Evolutionary conservation across 2,888 invertebrate genomes (phyloP), one percentile per base, ranked within the genome.

Genomic region (Mythimna pallens): DNA sequence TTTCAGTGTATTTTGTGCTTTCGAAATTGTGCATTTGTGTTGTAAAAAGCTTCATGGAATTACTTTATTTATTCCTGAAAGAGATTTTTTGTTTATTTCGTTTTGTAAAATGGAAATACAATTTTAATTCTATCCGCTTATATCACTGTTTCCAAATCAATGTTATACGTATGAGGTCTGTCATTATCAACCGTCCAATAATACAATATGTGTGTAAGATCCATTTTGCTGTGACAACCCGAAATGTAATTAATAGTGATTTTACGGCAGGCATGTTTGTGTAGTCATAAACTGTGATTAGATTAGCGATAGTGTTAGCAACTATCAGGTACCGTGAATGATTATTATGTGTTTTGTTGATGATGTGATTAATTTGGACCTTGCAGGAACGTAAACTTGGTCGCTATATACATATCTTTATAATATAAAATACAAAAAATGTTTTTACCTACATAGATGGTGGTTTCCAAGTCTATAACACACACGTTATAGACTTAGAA

Each of bases 281-380:
- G 30, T 30, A 52, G 71, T 79, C 79, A 79, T 86, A 83, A 84
- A 84, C 75, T 77, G 78, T 77, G 86, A 86, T 86, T 70, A 81
- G 70, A 81, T 83, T 69, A 65, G 61, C 55, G 76, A 83, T 85
- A 63, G 73, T 57, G 77, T 80, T 66, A 14, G 43, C 58, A n/a
- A 50, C 70, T 65, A 76, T 80, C 70, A 80, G 76, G 80, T 82
- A 68, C 64, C 50, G 76, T 83, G 75, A 80, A 66, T 83, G 55
- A 83, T 80, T 83, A 83, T 81, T 75, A 80, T 79, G 75, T 76
- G 65, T 71, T 74, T 47, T 62, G 62, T 54, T 59, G 52, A 67
- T 47, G 25, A 67, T 43, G 65, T 82, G 55, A 74, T 74, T 74
- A 79, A 74, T 80, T 70, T 70, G 22, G 12, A 10, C 10, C 40